Percentiles rank a stretch among this genome's conserved stretches.
Conservation (phyloP, 1,140 invertebrate genomes). For the Mamestra configurata region DNA sequence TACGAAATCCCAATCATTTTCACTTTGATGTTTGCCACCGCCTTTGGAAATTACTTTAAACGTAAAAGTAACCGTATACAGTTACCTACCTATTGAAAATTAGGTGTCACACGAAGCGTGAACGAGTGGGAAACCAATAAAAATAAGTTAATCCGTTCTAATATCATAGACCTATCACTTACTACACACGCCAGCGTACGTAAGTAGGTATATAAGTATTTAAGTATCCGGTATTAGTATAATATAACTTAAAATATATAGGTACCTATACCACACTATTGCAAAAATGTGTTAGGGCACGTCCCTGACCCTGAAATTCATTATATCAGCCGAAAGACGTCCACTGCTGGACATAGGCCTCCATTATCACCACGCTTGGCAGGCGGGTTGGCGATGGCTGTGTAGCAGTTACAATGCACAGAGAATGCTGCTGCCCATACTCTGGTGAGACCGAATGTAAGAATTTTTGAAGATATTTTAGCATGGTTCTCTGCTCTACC, state of each 20-base stretch:
- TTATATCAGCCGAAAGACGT: too few species aligned
- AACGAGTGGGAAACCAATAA: constrained; percentile 72
- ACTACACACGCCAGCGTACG: constrained; percentile 3
- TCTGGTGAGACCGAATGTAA: too few species aligned
- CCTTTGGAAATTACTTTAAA: background rate
- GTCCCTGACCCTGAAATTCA: too few species aligned
- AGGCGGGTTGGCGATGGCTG: too few species aligned
- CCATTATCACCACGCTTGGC: too few species aligned
- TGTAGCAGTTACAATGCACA: too few species aligned
- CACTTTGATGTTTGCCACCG: background rate
- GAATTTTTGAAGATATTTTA: too few species aligned
- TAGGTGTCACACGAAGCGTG: constrained; percentile 66
- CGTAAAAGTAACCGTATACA: constrained; percentile 48
- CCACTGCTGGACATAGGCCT: too few species aligned
- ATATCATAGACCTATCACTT: constrained; percentile 38
- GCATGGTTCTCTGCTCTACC: too few species aligned
- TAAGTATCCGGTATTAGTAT: background rate
- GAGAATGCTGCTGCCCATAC: too few species aligned
- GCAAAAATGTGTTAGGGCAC: too few species aligned
- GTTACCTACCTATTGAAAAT: constrained; percentile 63
- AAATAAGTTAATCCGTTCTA: constrained; percentile 70
- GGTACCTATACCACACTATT: too few species aligned
- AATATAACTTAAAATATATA: background rate
- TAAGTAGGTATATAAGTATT: background rate
- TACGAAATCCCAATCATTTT: background rate